Evolutionary conservation across 1,140 invertebrate genomes (phyloP).

Genomic region (Papilio polyxenes): DNA sequence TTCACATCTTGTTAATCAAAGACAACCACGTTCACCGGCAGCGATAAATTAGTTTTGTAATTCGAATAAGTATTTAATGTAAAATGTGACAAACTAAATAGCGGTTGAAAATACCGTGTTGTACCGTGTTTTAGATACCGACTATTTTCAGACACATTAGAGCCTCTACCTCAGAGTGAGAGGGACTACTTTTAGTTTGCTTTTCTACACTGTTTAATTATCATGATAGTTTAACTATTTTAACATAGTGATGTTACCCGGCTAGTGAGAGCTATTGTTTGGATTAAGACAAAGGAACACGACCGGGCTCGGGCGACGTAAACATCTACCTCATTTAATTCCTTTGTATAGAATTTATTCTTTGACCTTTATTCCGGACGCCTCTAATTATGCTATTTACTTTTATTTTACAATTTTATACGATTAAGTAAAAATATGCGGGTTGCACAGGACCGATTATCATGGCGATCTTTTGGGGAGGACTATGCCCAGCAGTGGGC

Average conservation of each 20-base stretch:
- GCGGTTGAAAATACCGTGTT: too few relatives aligned
- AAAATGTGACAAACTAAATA: too few relatives aligned
- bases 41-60: background rate
- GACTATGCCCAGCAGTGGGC: too few relatives aligned
- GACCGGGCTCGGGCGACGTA: background rate
- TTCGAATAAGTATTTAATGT: too few relatives aligned
- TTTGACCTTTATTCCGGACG: background rate
- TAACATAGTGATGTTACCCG: background rate
- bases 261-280: background rate
- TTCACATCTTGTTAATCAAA: slow-evolving; percentile 1
- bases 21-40: background rate
- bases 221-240: background rate
- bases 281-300: background rate
- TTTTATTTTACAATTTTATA: background rate
- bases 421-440: background rate
- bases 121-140: too few relatives aligned
- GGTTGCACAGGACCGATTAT: too few relatives aligned
- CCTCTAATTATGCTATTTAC: background rate
- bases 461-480: too few relatives aligned
- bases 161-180: too few relatives aligned
- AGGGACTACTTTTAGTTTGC: too few relatives aligned
- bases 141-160: too few relatives aligned
- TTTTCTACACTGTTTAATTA: too few relatives aligned
- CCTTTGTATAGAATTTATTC: slow-evolving; percentile 2
- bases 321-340: slow-evolving; percentile 6